Conservation (phyloP, 2,888 invertebrate genomes). For the Coleophora flavipennella region DNA sequence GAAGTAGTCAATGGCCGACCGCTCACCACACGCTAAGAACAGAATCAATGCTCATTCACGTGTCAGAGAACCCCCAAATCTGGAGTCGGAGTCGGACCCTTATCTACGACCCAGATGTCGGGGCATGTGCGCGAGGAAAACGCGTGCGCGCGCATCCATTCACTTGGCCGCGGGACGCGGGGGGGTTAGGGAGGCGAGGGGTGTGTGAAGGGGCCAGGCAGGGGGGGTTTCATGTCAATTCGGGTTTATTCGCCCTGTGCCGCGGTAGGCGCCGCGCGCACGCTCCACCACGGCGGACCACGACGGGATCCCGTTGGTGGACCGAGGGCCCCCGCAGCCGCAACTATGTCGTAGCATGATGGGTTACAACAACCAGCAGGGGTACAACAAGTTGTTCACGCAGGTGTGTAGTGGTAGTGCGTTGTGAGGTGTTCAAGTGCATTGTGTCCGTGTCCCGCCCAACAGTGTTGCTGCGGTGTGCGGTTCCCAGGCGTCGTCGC, state of each 20-base stretch:
- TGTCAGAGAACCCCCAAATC: too few relatives aligned
- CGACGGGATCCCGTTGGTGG: conserved; percentile 68
- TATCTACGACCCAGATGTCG: too few relatives aligned
- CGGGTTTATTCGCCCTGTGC: conserved; percentile 37
- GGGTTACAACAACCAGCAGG: conserved; percentile 82
- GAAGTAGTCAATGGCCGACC: too few relatives aligned
- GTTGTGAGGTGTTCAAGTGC: not conserved
- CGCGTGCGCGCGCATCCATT: conserved; percentile 61
- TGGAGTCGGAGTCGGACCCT: too few relatives aligned
- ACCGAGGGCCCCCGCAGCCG: conserved; percentile 61
- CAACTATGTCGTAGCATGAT: conserved; percentile 80
- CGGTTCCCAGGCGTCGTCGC: too few relatives aligned
- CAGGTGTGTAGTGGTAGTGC: conserved; percentile 72
- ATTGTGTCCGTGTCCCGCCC: too few relatives aligned
- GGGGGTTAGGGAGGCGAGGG: conserved; percentile 12
- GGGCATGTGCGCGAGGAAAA: too few relatives aligned
- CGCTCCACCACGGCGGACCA: conserved; percentile 60
- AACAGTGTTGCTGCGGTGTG: too few relatives aligned
- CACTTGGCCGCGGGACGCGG: conserved; percentile 21
- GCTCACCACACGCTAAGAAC: too few relatives aligned
- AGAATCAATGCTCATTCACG: too few relatives aligned
- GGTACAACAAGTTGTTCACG: conserved; percentile 87
- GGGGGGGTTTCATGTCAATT: not conserved
- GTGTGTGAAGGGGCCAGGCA: conserved; percentile 5
- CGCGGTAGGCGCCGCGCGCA: conserved; percentile 30